These are phyloP conservation scores for Cryptops parisi DNA, from an alignment of 2,888 invertebrate species.

Conservation along the genomic window DNA sequence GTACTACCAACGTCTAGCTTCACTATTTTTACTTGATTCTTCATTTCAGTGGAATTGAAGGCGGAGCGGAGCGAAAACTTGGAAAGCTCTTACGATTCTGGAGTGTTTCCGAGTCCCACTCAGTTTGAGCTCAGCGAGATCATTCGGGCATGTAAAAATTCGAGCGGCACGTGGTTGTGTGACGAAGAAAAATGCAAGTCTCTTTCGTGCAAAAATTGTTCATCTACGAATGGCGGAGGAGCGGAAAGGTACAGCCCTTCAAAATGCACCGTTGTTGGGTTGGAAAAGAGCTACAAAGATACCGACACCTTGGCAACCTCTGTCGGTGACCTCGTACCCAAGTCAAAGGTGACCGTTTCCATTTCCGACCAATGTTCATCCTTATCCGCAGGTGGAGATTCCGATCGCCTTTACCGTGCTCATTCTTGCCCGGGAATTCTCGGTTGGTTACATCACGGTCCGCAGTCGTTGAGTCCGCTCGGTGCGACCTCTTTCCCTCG, in stretches of 20 bases:
- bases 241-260: no score
- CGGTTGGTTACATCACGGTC: slow-evolving; percentile 13
- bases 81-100: slow-evolving; percentile 2
- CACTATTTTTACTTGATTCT: not conserved
- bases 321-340: not conserved
- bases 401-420: slow-evolving; percentile 24
- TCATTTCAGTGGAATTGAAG: not conserved
- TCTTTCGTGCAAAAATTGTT: not conserved
- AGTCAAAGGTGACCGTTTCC: not conserved
- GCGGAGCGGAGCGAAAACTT: not conserved
- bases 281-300: not conserved
- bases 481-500: not conserved
- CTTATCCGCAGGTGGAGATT: not conserved
- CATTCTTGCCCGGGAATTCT: slow-evolving; percentile 27
- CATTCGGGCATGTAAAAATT: not conserved
- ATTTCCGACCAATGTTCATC: not conserved
- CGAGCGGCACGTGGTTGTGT: not conserved
- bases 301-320: not conserved
- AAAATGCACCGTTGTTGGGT: not conserved
- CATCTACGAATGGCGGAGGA: not conserved
- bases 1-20: not conserved
- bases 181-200: not conserved
- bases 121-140: not conserved
- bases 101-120: not conserved
- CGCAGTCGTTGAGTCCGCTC: not conserved